Evolutionary conservation across 1,140 invertebrate genomes (phyloP).

Genomic region (Nymphalis io): DNA sequence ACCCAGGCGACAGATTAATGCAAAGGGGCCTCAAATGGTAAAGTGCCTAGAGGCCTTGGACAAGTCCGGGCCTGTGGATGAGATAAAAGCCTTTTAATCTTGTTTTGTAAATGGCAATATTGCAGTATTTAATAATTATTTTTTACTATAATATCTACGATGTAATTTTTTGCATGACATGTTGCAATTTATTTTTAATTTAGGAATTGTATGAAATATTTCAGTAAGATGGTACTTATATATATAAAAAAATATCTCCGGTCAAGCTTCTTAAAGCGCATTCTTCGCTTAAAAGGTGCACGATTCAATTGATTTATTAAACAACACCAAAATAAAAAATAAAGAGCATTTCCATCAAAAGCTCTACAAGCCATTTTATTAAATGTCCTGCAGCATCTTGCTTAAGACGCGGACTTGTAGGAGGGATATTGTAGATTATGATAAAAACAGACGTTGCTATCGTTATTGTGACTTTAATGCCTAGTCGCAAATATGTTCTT

Average conservation of each 20-base stretch:
- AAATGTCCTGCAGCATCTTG: constrained; percentile 40
- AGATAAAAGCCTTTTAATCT: too few relatives aligned
- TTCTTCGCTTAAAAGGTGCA: neutral
- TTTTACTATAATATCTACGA: too few relatives aligned
- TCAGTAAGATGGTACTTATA: too few relatives aligned
- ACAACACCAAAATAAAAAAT: constrained; percentile 23
- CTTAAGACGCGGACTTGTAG: constrained; percentile 38
- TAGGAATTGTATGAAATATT: too few relatives aligned
- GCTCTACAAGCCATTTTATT: constrained; percentile 22
- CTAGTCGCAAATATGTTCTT: neutral
- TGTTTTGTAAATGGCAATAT: too few relatives aligned
- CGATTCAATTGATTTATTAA: constrained; percentile 14
- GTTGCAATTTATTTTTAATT: too few relatives aligned
- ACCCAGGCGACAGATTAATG: too few relatives aligned
- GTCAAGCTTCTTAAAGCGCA: neutral
- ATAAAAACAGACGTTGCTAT: constrained; percentile 24
- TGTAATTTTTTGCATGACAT: too few relatives aligned
- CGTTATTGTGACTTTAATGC: neutral
- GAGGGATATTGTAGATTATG: constrained; percentile 37
- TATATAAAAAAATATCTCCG: neutral
- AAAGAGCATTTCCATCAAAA: constrained; percentile 30
- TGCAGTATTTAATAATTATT: too few relatives aligned
- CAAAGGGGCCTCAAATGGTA: too few relatives aligned
- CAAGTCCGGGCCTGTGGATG: too few relatives aligned
- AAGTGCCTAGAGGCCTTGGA: too few relatives aligned